phyloP scores from a whole-genome alignment of 2,113 vertebrate genomes.

The Thamnophis sirtalis region DNA sequence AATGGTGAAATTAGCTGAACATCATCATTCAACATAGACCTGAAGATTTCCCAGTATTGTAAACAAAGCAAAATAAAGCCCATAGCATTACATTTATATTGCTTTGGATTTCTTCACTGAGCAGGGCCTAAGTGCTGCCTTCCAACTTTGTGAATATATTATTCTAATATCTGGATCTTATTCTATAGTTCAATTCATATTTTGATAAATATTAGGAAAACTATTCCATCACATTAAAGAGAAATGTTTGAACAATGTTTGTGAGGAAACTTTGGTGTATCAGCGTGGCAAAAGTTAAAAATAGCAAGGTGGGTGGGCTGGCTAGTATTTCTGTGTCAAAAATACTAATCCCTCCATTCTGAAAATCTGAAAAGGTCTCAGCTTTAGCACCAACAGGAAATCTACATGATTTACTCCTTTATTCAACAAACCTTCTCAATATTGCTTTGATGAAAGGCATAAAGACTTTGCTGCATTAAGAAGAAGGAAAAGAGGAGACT shows the following conservation, averaged over 20 bases:
- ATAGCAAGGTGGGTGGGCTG: constrained; percentile 22
- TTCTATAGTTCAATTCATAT: neutral
- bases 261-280: neutral
- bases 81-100: neutral
- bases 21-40: neutral
- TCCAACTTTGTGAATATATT: neutral
- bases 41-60: neutral
- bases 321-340: constrained; percentile 37
- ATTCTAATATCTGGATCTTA: neutral
- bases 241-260: neutral
- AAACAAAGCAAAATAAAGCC: neutral
- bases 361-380: constrained; percentile 12
- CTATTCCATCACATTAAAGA: neutral
- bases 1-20: neutral
- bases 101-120: neutral
- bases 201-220: neutral
- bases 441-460: constrained; percentile 26
- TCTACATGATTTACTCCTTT: neutral
- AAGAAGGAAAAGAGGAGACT: neutral
- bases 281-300: constrained; percentile 5
- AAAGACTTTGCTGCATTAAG: neutral
- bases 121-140: neutral
- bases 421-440: neutral
- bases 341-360: neutral
- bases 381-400: constrained; percentile 19